Evolutionary conservation across 2,797 vertebrate genomes (phyloP), one percentile per base, ranked within the genome.

Genomic region (Anolis apletophallus): DNA sequence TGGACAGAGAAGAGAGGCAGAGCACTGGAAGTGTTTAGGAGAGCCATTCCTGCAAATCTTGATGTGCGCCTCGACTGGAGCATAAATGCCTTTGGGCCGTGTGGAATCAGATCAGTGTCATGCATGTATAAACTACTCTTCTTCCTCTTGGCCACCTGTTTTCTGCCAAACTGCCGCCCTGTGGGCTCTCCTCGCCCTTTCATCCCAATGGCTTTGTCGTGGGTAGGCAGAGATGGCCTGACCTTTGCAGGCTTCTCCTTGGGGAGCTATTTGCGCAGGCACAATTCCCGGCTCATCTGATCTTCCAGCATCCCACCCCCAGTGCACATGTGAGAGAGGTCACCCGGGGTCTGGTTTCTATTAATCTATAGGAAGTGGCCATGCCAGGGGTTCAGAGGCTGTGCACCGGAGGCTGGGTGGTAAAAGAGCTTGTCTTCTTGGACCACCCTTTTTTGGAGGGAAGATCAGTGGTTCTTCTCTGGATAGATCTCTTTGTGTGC

Each of bases 311-410:
- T 34, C 71, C 29, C 71, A 3, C 11, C 1, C 73, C 26, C 40
- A 55, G 67, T 19, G 52, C 32, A 54, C 78, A 85, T 61, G 40
- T 40, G 26, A 26, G 80, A 61, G 80, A 61, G 46, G 80, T 67
- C 64, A 10, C 46, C 17, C 0, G 0, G 26, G 57, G 55, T 73
- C 46, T 54, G 73, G 77, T 85, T 88, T 85, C 55, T 72, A 82
- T 85, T 85, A 77, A 88, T 71, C 67, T 67, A 55, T 52, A 79
- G 80, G 87, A 85, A 83, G 72, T 73, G 46, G 36, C 71, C 8
- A 14, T 46, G 36, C 61, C 8, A 14, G 36, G 46, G 73, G 74
- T 64, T 40, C 83, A 82, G 57, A 81, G 84, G 54, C 57, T 61
- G 40, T 13, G 23, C 34, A 55, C 5, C 11, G 68, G 81, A 83